Base-by-base conservation (phyloP, 2,888 invertebrate species). In the Sympetrum striolatum region DNA sequence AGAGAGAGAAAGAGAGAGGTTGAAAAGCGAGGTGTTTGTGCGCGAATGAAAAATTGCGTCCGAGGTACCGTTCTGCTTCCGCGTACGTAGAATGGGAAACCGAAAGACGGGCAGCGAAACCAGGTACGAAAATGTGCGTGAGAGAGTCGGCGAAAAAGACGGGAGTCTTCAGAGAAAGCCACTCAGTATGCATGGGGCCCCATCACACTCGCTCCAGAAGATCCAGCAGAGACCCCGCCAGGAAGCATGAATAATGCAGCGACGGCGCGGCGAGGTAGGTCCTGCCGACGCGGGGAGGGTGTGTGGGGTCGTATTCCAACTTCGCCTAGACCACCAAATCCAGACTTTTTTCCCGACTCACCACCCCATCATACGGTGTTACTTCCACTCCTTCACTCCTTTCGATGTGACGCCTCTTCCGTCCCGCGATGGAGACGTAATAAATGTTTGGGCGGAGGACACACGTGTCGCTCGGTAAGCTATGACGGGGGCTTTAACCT, bases 181-280 rank as follows among this genome's bases (percentile, higher is more conserved):
- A 44, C 44, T 81, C 81, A 81, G 81, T 81, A 81, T 81, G 44
- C 81, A 81, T 81, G 44, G 81, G 25, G 44, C n/a, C 73, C 81
- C 81, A 48, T 81, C 81, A 81, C 81, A 81, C 48, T 81, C 44
- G 81, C 81, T 44, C 81, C n/a, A n/a, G 81, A 44, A 81, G 81
- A 44, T 81, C 44, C 44, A 44, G 31, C 25, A 31, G 73, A 81
- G 81, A 18, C 81, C 80, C 80, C 35, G 35, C 80, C 39, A 48
- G 81, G 44, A 44, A 39, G 81, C 81, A 39, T 81, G 81, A 81
- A 81, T 81, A 44, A 81, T 81, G 81, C 44, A 44, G 81, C 44
- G 44, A 35, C 39, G 39, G 80, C 80, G 37, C 35, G 80, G 37
- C 39, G 22, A 80, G 80, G 80, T 39, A 39, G 80, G 39, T 39